phyloP scores from a whole-genome alignment of 2,113 vertebrate species.

The Haemorhous mexicanus region DNA sequence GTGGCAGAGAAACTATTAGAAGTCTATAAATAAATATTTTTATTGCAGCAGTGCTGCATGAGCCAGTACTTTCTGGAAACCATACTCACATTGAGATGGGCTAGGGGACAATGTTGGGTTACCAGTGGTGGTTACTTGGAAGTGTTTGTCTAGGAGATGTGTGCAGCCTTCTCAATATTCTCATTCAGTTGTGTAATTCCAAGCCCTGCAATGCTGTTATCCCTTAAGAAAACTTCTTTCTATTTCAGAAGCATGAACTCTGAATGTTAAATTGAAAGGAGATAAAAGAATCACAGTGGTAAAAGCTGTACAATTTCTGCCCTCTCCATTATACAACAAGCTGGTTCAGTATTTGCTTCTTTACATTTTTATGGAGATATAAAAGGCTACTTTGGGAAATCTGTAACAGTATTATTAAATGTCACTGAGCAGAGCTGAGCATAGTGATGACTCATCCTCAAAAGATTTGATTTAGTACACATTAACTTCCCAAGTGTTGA shows the following conservation, averaged over 20 bases:
- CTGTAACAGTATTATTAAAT: constrained; percentile 62
- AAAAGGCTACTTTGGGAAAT: constrained; percentile 70
- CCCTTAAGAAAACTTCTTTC: constrained; percentile 69
- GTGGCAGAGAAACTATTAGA: background rate
- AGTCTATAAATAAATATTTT: constrained; percentile 54
- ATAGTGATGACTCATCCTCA: background rate
- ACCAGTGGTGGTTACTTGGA: constrained; percentile 56
- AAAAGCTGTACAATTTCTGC: constrained; percentile 43
- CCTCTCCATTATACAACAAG: constrained; percentile 61
- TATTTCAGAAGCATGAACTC: constrained; percentile 66
- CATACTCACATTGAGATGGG: constrained; percentile 54
- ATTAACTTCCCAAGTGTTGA: background rate
- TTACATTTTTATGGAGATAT: constrained; percentile 66
- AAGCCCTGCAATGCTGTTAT: constrained; percentile 49
- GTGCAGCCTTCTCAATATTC: constrained; percentile 69
- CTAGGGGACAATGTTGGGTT: constrained; percentile 49
- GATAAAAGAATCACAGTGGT: constrained; percentile 63
- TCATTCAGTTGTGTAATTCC: constrained; percentile 70
- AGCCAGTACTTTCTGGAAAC: constrained; percentile 57
- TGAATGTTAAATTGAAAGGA: constrained; percentile 70
- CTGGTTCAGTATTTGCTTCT: constrained; percentile 57
- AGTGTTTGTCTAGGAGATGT: constrained; percentile 66
- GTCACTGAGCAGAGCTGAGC: constrained; percentile 42
- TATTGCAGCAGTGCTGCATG: background rate
- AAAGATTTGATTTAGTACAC: background rate